Percentiles rank a stretch among this genome's conserved stretches.
phyloP scores from a whole-genome alignment of 1,140 invertebrate species.

The Oryzaephilus surinamensis region DNA sequence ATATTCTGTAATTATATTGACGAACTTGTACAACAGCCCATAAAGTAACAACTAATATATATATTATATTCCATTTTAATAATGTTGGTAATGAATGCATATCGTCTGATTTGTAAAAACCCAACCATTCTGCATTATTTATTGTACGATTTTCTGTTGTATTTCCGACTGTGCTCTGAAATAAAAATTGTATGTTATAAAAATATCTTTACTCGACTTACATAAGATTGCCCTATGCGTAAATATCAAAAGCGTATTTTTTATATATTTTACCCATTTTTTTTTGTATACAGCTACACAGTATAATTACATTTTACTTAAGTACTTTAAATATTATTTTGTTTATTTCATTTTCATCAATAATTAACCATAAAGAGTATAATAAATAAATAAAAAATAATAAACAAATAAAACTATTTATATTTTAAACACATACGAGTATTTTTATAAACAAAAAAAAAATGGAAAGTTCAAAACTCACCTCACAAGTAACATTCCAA shows the following conservation, averaged over 20 bases:
- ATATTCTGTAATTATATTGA: slow-evolving; percentile 42
- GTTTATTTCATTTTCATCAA: not conserved
- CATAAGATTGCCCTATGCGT: too few relatives aligned
- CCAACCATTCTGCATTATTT: slow-evolving; percentile 88
- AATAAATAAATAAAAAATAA: not conserved
- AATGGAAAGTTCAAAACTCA: slow-evolving; percentile 36
- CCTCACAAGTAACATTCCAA: slow-evolving; percentile 69
- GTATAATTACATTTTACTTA: too few relatives aligned
- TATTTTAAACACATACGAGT: slow-evolving; percentile 75
- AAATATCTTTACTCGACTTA: too few relatives aligned
- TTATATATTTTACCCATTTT: too few relatives aligned
- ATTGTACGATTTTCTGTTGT: slow-evolving; percentile 38
- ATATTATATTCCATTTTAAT: slow-evolving; percentile 71
- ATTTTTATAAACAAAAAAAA: slow-evolving; percentile 63
- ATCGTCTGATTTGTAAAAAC: slow-evolving; percentile 61
- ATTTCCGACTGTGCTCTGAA: too few relatives aligned
- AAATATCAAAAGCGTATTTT: too few relatives aligned
- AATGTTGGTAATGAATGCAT: slow-evolving; percentile 51
- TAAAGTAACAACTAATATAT: slow-evolving; percentile 77
- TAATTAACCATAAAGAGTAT: not conserved
- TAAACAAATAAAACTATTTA: slow-evolving; percentile 5
- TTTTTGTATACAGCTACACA: too few relatives aligned
- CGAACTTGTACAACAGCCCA: slow-evolving; percentile 76
- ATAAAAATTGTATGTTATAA: too few relatives aligned
- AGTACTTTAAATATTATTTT: too few relatives aligned